Evolutionary conservation across 2,797 vertebrate genomes (phyloP).

Genomic region (Trematomus bernacchii): DNA sequence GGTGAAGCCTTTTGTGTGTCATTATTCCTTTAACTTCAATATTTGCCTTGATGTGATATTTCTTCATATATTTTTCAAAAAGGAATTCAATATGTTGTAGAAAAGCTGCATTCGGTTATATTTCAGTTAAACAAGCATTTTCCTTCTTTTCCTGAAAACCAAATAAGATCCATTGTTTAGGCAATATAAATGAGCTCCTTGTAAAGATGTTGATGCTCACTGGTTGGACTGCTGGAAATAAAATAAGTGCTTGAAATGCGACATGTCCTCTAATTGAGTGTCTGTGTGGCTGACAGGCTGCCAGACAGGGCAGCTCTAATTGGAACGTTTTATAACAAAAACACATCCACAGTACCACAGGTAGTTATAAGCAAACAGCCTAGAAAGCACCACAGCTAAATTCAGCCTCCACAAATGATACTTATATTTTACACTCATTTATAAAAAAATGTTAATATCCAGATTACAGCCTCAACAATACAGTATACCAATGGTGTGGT

Average conservation of each 20-base stretch:
- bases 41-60: not conserved
- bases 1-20: not conserved
- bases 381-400: conserved; percentile 4
- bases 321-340: conserved; percentile 60
- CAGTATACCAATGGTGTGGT: not conserved
- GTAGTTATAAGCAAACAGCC: conserved; percentile 14
- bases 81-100: not conserved
- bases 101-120: not conserved
- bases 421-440: not conserved
- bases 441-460: not conserved
- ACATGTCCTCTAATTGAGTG: conserved; percentile 51
- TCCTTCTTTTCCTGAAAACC: not conserved
- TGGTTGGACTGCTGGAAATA: conserved; percentile 23
- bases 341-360: conserved; percentile 24
- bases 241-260: conserved; percentile 33
- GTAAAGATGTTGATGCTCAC: conserved; percentile 18
- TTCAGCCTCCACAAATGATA: not conserved
- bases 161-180: not conserved
- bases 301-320: conserved; percentile 63
- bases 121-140: not conserved
- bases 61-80: not conserved
- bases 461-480: not conserved
- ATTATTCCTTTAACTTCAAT: not conserved
- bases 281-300: conserved; percentile 53
- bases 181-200: conserved; percentile 1